Evolutionary conservation across 1,140 invertebrate genomes (phyloP).

Genomic region (Lepidurus packardi): DNA sequence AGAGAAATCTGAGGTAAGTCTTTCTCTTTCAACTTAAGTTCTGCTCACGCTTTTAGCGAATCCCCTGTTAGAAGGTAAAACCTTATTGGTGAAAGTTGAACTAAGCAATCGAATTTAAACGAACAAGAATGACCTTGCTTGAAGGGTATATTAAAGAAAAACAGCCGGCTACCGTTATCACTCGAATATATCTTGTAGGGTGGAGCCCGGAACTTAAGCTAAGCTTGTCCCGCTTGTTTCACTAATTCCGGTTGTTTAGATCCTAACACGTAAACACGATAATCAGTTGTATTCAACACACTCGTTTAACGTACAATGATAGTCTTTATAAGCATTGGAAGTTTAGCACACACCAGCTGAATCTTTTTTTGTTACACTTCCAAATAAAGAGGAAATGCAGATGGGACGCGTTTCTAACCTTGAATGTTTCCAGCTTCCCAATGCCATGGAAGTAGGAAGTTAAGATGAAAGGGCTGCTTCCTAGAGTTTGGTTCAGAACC

Average conservation of each 20-base stretch:
- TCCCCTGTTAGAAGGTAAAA: background rate
- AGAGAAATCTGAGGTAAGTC: no score
- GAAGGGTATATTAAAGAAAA: background rate
- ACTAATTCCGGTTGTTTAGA: background rate
- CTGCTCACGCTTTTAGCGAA: background rate
- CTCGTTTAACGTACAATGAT: no score
- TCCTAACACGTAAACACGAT: no score
- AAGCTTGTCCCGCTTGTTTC: no score
- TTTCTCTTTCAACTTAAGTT: no score
- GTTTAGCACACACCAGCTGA: no score
- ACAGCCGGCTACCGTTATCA: background rate
- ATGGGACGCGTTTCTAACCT: background rate
- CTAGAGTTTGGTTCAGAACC: background rate
- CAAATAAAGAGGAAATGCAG: background rate
- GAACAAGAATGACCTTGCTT: background rate
- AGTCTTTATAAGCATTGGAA: no score
- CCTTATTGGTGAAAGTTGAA: background rate
- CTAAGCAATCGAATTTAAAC: background rate
- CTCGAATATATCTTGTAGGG: background rate
- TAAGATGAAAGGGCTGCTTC: background rate
- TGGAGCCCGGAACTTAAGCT: background rate
- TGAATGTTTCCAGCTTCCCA: conserved; percentile 12
- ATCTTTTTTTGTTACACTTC: no score
- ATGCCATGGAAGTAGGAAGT: conserved; percentile 21
- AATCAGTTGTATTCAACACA: no score